Base-by-base conservation (phyloP, 2,888 invertebrate genomes). In the Imbricaverruca yamaguchii region DNA sequence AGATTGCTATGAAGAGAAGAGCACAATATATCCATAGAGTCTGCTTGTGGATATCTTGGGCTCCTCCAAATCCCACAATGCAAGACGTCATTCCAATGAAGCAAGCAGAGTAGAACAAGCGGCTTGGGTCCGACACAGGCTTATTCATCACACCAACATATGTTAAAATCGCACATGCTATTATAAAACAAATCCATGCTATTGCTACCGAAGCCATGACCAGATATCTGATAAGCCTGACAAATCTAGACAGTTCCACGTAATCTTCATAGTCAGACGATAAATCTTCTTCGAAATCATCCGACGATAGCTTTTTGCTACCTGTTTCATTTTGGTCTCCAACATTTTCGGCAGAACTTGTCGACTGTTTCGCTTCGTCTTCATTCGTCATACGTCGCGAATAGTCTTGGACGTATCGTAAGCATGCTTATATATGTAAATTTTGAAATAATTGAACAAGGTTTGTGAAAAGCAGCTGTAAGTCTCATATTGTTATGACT, bases 201-300 rank as follows among this genome's bases (percentile, higher is more conserved):
- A 74, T 74, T 53, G 74, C 74, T 55, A 74, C 74, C 53, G 74
- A 53, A 21, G 55, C 74, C 74, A 74, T 74, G 21, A 74, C 74
- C 15, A 74, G 55, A 21, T 74, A 74, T 55, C 74, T 18, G 21
- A 21, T 10, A 55, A 74, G 53, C 13, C 21, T 74, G 23, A 11
- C 11, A 21, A 53, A 55, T 21, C 53, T 15, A 21, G 74, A 21
- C 3, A 74, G 55, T n/a, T 21, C 74, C 18, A 55, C n/a, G 18
- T 15, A 74, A 10, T 74, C 74, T 21, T 53, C 74, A 7, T 74
- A 53, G 53, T 74, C 74, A 6, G 74, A 74, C 9, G 18, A 55
- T 1, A 69, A 18, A 15, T 69, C 53, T 0, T 74, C 74, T 53
- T 74, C 74, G 23, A 53, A 7, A 18, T 4, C 39, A 15, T 15